Conservation (phyloP, 2,113 vertebrate species). For the Phaetusa simplex region DNA sequence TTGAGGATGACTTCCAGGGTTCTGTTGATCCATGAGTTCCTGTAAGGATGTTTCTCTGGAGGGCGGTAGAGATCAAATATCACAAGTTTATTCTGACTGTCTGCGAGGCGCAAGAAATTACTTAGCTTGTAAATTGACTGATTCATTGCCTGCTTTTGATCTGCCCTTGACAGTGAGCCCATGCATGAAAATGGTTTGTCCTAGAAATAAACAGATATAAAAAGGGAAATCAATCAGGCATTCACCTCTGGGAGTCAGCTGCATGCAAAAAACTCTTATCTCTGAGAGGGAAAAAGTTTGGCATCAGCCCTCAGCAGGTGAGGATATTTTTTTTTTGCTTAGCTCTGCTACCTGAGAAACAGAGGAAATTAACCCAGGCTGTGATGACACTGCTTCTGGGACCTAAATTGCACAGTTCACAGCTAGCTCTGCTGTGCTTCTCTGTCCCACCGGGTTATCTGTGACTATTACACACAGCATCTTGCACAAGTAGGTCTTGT, state of each 20-base stretch:
- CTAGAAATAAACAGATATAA: conserved; percentile 58
- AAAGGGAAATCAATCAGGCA: neutral
- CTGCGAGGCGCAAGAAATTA: conserved; percentile 80
- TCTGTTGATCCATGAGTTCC: conserved; percentile 75
- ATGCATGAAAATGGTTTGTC: conserved; percentile 81
- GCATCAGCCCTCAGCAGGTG: neutral
- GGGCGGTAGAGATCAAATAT: conserved; percentile 87
- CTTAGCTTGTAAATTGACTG: conserved; percentile 81
- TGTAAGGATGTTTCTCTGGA: conserved; percentile 82
- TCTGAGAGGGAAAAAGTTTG: neutral
- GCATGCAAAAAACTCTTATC: neutral
- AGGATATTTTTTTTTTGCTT: neutral
- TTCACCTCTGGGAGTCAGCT: neutral
- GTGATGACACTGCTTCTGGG: neutral
- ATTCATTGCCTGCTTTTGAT: conserved; percentile 72
- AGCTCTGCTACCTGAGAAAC: neutral
- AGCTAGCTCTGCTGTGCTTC: neutral
- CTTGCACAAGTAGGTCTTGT: neutral
- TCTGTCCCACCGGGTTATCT: neutral
- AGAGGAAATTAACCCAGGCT: neutral
- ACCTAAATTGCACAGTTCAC: neutral
- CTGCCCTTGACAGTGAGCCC: conserved; percentile 64
- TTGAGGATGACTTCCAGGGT: conserved; percentile 79
- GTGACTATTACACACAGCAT: neutral
- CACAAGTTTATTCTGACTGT: conserved; percentile 72